phyloP scores from a whole-genome alignment of 2,888 invertebrate species.

The Apotomis turbidana region DNA sequence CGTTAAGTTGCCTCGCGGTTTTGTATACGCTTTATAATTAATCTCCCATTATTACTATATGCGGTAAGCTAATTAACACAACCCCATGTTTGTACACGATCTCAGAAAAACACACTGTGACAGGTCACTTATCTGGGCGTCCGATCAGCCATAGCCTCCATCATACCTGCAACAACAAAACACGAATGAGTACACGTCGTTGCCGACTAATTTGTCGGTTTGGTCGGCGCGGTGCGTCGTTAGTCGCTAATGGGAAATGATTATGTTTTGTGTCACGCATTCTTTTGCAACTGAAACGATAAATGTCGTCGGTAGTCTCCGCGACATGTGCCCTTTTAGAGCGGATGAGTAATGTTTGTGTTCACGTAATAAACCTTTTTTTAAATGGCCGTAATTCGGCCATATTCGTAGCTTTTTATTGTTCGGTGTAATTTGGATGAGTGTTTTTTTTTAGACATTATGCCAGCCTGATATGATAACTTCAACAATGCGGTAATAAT shows the following conservation, averaged over 20 bases:
- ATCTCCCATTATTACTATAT: too few relatives aligned
- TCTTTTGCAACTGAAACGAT: neutral
- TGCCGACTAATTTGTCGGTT: slow-evolving; percentile 41
- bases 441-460: slow-evolving; percentile 18
- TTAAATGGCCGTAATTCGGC: slow-evolving; percentile 34
- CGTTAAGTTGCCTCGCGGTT: too few relatives aligned
- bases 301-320: neutral
- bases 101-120: neutral
- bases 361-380: slow-evolving; percentile 44
- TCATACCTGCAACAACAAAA: slow-evolving; percentile 40
- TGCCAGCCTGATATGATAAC: slow-evolving; percentile 17
- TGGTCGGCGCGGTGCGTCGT: slow-evolving; percentile 40
- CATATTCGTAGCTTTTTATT: slow-evolving; percentile 33
- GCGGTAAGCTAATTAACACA: too few relatives aligned
- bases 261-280: slow-evolving; percentile 44
- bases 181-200: slow-evolving; percentile 23
- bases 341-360: slow-evolving; percentile 38
- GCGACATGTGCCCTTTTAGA: slow-evolving; percentile 16
- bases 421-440: slow-evolving; percentile 22
- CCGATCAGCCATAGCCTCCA: slow-evolving; percentile 8
- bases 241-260: slow-evolving; percentile 44
- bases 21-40: too few relatives aligned
- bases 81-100: neutral
- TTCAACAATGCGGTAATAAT: neutral
- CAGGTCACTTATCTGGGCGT: slow-evolving; percentile 23